These are phyloP conservation scores for Cerceris rybyensis DNA, from an alignment of 2,888 invertebrate genomes.

Conservation along the genomic window DNA sequence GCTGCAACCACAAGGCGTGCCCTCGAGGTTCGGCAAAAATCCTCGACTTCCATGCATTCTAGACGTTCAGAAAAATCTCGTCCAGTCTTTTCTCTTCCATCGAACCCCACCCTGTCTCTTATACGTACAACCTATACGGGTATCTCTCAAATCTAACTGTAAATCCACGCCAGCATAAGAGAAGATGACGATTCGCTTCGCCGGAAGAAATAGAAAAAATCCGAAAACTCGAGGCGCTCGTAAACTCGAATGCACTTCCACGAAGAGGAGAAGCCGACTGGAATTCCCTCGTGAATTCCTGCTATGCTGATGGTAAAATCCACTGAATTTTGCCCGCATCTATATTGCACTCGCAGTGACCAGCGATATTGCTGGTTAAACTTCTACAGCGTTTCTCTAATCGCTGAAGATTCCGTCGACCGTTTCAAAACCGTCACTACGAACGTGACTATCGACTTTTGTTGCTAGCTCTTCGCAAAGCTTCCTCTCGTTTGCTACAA, in stretches of 20 bases:
- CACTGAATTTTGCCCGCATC: conserved; percentile 20
- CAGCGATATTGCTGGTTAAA: conserved; percentile 11
- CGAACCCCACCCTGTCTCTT: conserved; percentile 38
- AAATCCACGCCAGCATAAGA: conserved; percentile 37
- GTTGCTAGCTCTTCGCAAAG: neutral
- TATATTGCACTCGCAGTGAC: neutral
- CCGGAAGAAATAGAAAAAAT: conserved; percentile 62
- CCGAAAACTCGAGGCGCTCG: conserved; percentile 63
- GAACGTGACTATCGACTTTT: conserved; percentile 14
- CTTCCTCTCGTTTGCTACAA: neutral
- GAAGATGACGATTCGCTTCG: conserved; percentile 40
- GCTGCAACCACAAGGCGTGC: neutral
- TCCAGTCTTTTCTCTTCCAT: neutral
- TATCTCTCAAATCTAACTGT: conserved; percentile 54
- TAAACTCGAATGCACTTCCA: conserved; percentile 58
- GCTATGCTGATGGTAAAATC: conserved; percentile 4
- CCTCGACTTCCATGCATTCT: conserved; percentile 9
- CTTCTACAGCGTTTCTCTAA: conserved; percentile 3
- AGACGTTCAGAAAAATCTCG: neutral
- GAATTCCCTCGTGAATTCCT: conserved; percentile 51
- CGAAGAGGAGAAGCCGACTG: conserved; percentile 30
- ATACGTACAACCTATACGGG: neutral
- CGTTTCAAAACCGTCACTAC: conserved; percentile 5
- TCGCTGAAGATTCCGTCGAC: conserved; percentile 11
- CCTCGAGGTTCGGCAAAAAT: neutral